Percentiles rank a stretch among this genome's conserved stretches.
Evolutionary conservation across 2,888 invertebrate species (phyloP).

Genomic region (Chalcosyrphus nemorum): DNA sequence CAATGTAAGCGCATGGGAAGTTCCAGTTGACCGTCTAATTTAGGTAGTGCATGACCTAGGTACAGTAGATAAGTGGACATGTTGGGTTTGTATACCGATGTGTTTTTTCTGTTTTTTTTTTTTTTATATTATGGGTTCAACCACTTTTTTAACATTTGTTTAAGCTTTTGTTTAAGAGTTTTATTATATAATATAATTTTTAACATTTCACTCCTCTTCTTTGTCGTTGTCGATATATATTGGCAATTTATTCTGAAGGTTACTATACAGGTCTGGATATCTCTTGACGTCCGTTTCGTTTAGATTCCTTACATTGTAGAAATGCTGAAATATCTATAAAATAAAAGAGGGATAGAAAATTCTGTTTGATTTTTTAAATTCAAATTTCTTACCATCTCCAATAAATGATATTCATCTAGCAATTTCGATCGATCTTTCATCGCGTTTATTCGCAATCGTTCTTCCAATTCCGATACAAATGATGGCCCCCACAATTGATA

Average conservation of each 20-base stretch:
- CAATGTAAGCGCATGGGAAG: too few relatives aligned
- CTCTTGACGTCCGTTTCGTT: constrained; percentile 79
- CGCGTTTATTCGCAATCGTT: constrained; percentile 84
- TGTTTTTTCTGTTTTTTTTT: too few relatives aligned
- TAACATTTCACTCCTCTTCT: not conserved
- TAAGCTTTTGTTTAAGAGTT: too few relatives aligned
- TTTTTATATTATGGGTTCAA: too few relatives aligned
- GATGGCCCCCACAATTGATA: constrained; percentile 79
- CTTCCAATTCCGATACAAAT: constrained; percentile 84
- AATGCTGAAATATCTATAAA: constrained; percentile 77
- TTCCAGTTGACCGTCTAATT: too few relatives aligned
- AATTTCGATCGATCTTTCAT: constrained; percentile 77
- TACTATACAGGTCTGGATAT: constrained; percentile 78
- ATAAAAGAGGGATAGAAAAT: not conserved
- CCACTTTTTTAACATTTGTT: too few relatives aligned
- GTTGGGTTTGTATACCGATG: too few relatives aligned
- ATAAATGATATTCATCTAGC: constrained; percentile 76
- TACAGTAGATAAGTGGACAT: too few relatives aligned
- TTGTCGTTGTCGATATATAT: constrained; percentile 4
- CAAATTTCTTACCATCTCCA: constrained; percentile 78
- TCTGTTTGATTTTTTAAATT: too few relatives aligned
- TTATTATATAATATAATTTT: not conserved
- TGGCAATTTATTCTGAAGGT: constrained; percentile 22
- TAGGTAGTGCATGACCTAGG: too few relatives aligned
- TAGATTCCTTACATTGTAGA: constrained; percentile 77